Evolutionary conservation across 2,888 invertebrate species (phyloP).

Genomic region (Ditula angustiorana): DNA sequence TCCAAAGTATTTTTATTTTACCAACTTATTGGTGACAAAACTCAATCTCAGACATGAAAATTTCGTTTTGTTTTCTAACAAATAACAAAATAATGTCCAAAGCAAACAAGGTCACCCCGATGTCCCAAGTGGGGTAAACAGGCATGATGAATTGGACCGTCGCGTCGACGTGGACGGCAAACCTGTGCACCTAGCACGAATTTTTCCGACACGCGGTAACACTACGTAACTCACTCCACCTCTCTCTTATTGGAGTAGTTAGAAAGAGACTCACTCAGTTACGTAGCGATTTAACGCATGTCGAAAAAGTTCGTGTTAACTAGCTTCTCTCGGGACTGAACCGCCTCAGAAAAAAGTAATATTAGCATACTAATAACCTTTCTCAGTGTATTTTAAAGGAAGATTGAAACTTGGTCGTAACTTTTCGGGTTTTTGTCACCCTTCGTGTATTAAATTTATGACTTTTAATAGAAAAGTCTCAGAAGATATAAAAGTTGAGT

Average conservation of each 20-base stretch:
- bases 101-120: background rate
- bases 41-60: background rate
- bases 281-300: no score
- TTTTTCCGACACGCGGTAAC: no score
- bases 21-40: background rate
- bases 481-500: no score
- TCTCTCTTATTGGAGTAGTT: no score
- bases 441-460: background rate
- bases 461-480: no score
- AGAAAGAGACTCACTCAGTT: no score
- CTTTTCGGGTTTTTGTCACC: background rate
- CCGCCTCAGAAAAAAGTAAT: background rate
- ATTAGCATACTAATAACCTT: slow-evolving; percentile 9
- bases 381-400: background rate
- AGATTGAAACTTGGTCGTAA: background rate
- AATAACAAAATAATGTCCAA: background rate
- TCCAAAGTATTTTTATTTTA: background rate
- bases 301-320: no score
- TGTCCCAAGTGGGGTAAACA: background rate
- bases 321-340: background rate
- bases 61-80: background rate
- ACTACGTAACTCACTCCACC: no score
- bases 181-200: no score
- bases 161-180: background rate
- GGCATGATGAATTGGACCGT: slow-evolving; percentile 4